Percentiles rank a stretch among this genome's conserved stretches.
Conservation (phyloP, 2,113 vertebrate species). For the Penelope pileata region DNA sequence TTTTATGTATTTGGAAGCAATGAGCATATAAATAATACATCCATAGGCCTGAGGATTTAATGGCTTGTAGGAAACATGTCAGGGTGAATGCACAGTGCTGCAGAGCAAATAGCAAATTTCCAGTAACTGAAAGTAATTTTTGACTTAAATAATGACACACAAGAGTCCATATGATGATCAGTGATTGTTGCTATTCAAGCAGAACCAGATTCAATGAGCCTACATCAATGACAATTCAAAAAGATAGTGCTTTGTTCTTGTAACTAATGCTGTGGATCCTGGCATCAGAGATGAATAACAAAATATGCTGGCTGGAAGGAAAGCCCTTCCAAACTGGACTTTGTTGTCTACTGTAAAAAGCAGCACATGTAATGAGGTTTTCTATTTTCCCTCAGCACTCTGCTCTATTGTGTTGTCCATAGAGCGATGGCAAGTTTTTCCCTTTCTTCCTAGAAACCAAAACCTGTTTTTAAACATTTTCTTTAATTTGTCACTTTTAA, state of each 20-base stretch:
- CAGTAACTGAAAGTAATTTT: neutral
- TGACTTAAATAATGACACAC: neutral
- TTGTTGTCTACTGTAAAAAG: neutral
- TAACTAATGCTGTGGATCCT: neutral
- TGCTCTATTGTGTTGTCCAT: neutral
- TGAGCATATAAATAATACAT: conserved; percentile 6
- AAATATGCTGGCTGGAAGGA: neutral
- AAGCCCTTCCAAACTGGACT: neutral
- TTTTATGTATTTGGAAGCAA: conserved; percentile 14
- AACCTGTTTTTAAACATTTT: neutral
- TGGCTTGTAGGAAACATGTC: neutral
- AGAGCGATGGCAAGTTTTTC: neutral
- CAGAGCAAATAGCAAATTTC: neutral
- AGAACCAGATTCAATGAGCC: neutral
- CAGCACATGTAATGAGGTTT: neutral
- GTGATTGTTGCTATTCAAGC: neutral
- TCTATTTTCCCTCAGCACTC: neutral
- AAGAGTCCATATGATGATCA: neutral
- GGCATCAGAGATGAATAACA: neutral
- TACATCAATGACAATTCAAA: neutral
- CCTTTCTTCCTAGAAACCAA: neutral
- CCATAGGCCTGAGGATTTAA: conserved; percentile 16
- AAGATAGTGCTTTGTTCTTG: neutral
- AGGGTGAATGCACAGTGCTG: neutral
- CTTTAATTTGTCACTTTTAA: neutral